Evolutionary conservation across 2,888 invertebrate genomes (phyloP), one percentile per base, ranked within the genome.

Genomic region (Dascillus cervinus): DNA sequence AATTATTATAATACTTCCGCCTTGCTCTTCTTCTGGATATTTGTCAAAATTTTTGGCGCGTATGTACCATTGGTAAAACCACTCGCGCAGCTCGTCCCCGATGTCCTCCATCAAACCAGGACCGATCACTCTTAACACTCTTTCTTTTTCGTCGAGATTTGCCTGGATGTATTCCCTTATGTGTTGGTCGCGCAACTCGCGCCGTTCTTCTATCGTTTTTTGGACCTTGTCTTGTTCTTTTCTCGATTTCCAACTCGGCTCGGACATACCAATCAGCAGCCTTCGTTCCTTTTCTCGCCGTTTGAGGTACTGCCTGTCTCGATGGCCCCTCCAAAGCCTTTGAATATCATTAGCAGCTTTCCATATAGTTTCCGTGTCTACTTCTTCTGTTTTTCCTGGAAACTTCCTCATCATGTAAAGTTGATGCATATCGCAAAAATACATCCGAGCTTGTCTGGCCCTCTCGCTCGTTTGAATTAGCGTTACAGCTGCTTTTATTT

Each of bases 61-160:
- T 21, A 60, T 58, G 61, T 80, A 78, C 79, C 81, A 84, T 31
- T 74, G 65, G 25, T 69, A 56, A 52, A 83, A 79, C 86, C 86
- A 87, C 50, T 77, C 74, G 34, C 81, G 69, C 33, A 88, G 75
- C 66, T 87, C 84, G 40, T 75, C 79, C 20, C 78, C 74, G 56
- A 86, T 81, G 46, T 81, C 79, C 53, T 87, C 86, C 63, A 80
- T 74, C 41, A 85, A 67, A 19, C 73, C 67, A 3, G 72, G 74
- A 47, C 69, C 67, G 26, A 71, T 60, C 2, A 74, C 61, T 40
- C 60, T 56, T 11, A 75, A 50, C 11, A 74, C 63, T 10, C 69
- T 64, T 12, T 64, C 51, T 46, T 71, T 70, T 57, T 75, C 75
- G 34, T 65, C 67, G 2, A 70, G 29, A 38, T 67, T 62, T 46